Evolutionary conservation across 2,888 invertebrate species (phyloP).

Genomic region (Sphinx pinastri): DNA sequence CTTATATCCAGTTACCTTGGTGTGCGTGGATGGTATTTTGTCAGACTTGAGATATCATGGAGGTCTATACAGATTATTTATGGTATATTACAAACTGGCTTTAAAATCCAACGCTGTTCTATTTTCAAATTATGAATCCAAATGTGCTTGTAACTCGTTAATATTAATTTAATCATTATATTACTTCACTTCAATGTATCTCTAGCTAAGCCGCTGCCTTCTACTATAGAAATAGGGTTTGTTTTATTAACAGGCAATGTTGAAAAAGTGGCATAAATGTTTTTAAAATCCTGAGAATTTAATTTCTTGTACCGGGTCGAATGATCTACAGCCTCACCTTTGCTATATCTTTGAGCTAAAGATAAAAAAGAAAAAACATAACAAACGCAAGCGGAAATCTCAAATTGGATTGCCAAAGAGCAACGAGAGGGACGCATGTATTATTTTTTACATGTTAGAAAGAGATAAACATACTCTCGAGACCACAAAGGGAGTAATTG

Average conservation of each 20-base stretch:
- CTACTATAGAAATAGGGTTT: too few relatives aligned
- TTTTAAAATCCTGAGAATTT: background rate
- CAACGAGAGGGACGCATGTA: conserved; percentile 50
- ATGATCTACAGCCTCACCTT: background rate
- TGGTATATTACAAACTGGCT: too few relatives aligned
- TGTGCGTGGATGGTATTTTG: too few relatives aligned
- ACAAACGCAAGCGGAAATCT: conserved; percentile 67
- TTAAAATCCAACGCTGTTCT: too few relatives aligned
- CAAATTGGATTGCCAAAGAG: conserved; percentile 41
- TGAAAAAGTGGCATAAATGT: background rate
- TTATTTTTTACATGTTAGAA: conserved; percentile 41
- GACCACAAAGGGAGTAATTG: conserved; percentile 79
- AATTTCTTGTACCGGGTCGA: background rate
- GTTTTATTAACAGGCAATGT: background rate
- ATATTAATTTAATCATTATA: too few relatives aligned
- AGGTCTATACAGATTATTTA: too few relatives aligned
- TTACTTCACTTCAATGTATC: too few relatives aligned
- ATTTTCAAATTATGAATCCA: too few relatives aligned
- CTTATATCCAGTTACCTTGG: too few relatives aligned
- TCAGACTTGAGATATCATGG: too few relatives aligned
- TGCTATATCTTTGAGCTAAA: conserved; percentile 2
- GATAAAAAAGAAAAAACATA: conserved; percentile 54
- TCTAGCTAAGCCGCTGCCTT: too few relatives aligned
- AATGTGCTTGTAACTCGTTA: too few relatives aligned
- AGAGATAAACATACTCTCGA: conserved; percentile 53